These are phyloP conservation scores for Protaetia brevitarsis DNA, from an alignment of 1,140 invertebrate species.

Conservation along the genomic window DNA sequence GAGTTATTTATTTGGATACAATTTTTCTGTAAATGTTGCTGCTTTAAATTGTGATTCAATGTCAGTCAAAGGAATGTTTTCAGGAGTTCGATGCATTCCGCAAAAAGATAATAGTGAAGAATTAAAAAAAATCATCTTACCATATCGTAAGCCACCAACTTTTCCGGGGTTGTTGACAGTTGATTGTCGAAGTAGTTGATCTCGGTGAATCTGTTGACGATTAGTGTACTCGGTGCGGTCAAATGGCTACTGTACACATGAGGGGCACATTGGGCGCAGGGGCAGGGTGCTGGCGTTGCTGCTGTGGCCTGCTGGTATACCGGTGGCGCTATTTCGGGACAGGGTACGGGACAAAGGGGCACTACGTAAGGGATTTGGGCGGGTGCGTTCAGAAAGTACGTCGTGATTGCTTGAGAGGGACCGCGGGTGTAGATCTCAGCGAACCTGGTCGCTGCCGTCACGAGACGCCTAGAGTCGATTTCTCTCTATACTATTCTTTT, in stretches of 20 bases:
- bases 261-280: constrained; percentile 48
- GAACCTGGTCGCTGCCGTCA: constrained; percentile 28
- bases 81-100: not conserved
- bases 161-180: constrained; percentile 37
- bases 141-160: constrained; percentile 45
- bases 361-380: constrained; percentile 49
- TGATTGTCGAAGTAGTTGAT: constrained; percentile 50
- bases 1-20: too few relatives aligned
- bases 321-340: constrained; percentile 39
- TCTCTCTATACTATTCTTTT: too few relatives aligned
- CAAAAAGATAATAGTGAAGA: not conserved
- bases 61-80: not conserved
- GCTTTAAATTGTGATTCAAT: too few relatives aligned
- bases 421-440: constrained; percentile 21
- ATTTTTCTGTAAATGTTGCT: too few relatives aligned
- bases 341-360: constrained; percentile 46
- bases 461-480: not conserved
- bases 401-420: constrained; percentile 42
- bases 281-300: constrained; percentile 35
- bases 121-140: constrained; percentile 34
- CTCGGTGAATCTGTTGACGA: constrained; percentile 49
- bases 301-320: constrained; percentile 20
- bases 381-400: constrained; percentile 48
- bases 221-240: constrained; percentile 45
- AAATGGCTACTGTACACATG: constrained; percentile 43